These are phyloP conservation scores for Maniola hyperantus DNA, from an alignment of 2,888 invertebrate species.

Conservation along the genomic window DNA sequence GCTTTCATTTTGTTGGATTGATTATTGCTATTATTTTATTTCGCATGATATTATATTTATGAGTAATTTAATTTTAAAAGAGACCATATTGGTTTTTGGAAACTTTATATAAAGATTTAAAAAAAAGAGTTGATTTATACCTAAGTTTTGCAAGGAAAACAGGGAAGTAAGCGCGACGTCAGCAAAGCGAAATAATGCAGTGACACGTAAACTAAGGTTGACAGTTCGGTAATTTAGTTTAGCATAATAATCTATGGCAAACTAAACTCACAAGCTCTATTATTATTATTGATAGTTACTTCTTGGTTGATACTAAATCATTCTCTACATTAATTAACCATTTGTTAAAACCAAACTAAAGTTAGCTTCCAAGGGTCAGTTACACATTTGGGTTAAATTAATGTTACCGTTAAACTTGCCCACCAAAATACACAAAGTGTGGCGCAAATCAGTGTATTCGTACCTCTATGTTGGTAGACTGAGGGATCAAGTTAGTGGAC, in stretches of 20 bases:
- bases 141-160: constrained; percentile 14
- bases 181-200: constrained; percentile 51
- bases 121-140: no score
- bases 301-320: no score
- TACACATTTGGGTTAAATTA: background rate
- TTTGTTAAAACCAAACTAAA: background rate
- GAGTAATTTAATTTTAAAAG: background rate
- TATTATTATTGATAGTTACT: no score
- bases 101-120: no score
- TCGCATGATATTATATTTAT: background rate
- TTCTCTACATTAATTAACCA: no score
- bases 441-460: no score
- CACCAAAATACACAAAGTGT: no score
- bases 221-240: background rate
- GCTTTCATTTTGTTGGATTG: constrained; percentile 7
- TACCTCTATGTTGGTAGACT: no score
- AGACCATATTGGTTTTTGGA: no score
- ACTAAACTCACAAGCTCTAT: no score
- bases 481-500: no score
- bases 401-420: no score
- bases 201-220: constrained; percentile 50
- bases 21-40: constrained; percentile 1
- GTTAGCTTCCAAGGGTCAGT: background rate
- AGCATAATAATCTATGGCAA: background rate
- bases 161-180: constrained; percentile 36